phyloP scores from a whole-genome alignment of 1,140 invertebrate species.

The Choristoneura fumiferana region DNA sequence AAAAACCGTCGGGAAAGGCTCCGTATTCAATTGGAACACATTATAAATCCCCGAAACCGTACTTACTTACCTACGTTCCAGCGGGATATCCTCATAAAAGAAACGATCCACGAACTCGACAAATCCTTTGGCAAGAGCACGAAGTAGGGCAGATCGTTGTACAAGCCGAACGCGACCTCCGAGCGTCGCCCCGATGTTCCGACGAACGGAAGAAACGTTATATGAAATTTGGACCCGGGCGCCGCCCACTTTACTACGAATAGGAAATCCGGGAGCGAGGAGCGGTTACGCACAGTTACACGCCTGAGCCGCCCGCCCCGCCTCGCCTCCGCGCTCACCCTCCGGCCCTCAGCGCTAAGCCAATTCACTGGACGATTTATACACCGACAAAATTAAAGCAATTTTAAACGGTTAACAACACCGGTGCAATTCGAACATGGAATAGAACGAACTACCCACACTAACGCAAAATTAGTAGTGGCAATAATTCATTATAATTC shows the following conservation, averaged over 20 bases:
- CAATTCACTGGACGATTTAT: constrained; percentile 78
- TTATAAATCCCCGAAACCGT: constrained; percentile 62
- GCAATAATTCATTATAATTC: constrained; percentile 32
- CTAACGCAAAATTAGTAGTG: constrained; percentile 19
- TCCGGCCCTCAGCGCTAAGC: constrained; percentile 62
- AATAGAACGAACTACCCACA: constrained; percentile 42
- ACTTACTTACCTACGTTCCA: constrained; percentile 57
- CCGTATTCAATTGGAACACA: constrained; percentile 52
- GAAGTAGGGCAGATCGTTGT: constrained; percentile 69
- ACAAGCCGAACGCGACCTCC: constrained; percentile 68
- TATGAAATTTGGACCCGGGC: constrained; percentile 69
- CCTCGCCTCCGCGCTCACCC: constrained; percentile 50
- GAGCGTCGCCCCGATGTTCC: constrained; percentile 53
- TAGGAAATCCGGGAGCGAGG: constrained; percentile 77
- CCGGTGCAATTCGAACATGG: constrained; percentile 46
- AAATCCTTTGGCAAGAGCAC: constrained; percentile 73
- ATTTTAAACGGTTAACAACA: constrained; percentile 65
- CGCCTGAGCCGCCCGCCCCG: constrained; percentile 63
- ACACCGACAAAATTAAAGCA: constrained; percentile 77
- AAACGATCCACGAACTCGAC: constrained; percentile 68
- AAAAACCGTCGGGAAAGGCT: constrained; percentile 36
- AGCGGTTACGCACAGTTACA: constrained; percentile 79
- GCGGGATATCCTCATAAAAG: constrained; percentile 64
- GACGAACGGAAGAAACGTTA: constrained; percentile 65
- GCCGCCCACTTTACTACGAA: constrained; percentile 75